Evolutionary conservation across 2,113 vertebrate genomes (phyloP), one percentile per base, ranked within the genome.

Genomic region (Antidorcas marsupialis): DNA sequence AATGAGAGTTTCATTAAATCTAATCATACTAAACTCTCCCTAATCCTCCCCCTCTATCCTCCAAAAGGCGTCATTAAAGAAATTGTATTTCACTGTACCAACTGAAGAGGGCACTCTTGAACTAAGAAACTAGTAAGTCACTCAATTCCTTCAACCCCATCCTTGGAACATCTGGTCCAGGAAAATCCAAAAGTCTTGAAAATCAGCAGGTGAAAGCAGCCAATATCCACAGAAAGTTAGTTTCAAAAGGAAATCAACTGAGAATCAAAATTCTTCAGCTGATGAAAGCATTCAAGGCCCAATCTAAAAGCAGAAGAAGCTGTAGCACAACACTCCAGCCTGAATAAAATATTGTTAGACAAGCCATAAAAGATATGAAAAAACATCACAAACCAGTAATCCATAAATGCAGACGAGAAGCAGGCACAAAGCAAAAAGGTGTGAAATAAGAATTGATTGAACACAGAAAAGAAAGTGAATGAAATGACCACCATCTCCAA

Each of bases 91-190:
- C n/a, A 53, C 36, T 59, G 4, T 30, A 52, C 21, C 45, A 81
- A 53, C 85, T 90, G 95, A 81, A 96, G 96, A 93, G 91, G 95
- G 81, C 30, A 82, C 74, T 50, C 85, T 87, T 94, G 76, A 94
- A 52, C 59, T 89, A 86, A 83, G 45, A 84, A 87, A 87, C 59
- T 86, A 89, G 15, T 14, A 67, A 91, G 3, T 17, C 25, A 39
- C 55, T 39, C 5, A 53, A 79, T 4, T 52, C 36, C 23, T 62
- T 60, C 50, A 67, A 9, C 82, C 3, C 4, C 14, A 6, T 81
- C 16, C 21, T 17, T 36, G 91, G 76, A 85, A 95, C 13, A 78
- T 33, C n/a, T 53, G 39, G 60, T 36, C 21, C 39, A 89, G 67
- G 39, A 92, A 87, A 93, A 67, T 47, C 14, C 64, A 76, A n/a